Conservation (phyloP, 2,797 vertebrate species). For the Scleropages formosus region DNA sequence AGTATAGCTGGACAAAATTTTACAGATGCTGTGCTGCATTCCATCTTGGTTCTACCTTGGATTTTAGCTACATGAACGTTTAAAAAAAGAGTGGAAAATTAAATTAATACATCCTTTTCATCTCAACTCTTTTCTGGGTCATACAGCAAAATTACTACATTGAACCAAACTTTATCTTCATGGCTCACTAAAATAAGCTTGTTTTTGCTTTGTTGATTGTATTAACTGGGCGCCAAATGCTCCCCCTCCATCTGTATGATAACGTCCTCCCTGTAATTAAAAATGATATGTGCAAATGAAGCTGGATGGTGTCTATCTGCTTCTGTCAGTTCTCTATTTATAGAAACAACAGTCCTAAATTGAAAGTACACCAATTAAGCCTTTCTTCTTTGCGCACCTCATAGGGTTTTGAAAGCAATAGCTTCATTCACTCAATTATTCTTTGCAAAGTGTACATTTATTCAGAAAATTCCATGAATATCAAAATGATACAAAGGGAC, state of each 20-base stretch:
- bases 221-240: conserved; percentile 21
- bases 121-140: conserved; percentile 29
- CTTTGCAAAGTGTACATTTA: conserved; percentile 2
- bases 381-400: not conserved
- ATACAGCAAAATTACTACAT: conserved; percentile 29
- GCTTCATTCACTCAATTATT: not conserved
- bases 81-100: conserved; percentile 19
- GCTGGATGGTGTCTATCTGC: not conserved
- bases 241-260: conserved; percentile 11
- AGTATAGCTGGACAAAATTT: conserved; percentile 21
- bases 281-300: conserved; percentile 26
- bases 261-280: conserved; percentile 25
- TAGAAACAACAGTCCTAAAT: conserved; percentile 16
- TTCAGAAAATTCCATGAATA: conserved; percentile 1
- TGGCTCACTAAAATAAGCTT: conserved; percentile 26
- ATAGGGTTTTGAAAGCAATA: not conserved
- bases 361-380: conserved; percentile 24
- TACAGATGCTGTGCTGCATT: conserved; percentile 11
- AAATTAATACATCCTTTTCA: conserved; percentile 21
- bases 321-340: conserved; percentile 26
- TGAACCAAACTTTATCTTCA: conserved; percentile 16
- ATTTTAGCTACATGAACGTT: not conserved
- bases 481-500: not conserved
- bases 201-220: conserved; percentile 17
- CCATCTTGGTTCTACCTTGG: conserved; percentile 26